Base-by-base conservation (phyloP, 2,888 invertebrate genomes). In the Seira sanloemensis region DNA sequence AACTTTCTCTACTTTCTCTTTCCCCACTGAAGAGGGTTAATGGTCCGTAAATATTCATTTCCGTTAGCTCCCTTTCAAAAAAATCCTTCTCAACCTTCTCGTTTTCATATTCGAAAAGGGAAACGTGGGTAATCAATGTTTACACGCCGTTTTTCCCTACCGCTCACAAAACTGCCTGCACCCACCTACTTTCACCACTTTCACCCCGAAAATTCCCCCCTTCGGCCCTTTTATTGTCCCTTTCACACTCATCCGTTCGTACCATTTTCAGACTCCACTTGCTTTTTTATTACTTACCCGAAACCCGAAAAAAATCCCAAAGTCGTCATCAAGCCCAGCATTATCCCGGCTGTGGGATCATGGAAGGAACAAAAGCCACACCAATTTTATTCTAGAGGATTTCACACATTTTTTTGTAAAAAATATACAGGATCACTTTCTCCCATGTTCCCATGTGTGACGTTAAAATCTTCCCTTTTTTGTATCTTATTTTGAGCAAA, bases 161-260 rank as follows among this genome's bases (percentile, higher is more conserved):
- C 50, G 50, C 50, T 50, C 50, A 50, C 50, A n/a, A n/a, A n/a
- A n/a, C n/a, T n/a, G n/a, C n/a, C n/a, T 50, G 50, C 50, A 7
- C 50, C 16, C n/a, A n/a, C n/a, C n/a, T n/a, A 50, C 50, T 50
- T 50, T 12, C 50, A 7, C 50, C 16, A 18, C 50, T 50, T 50
- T n/a, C n/a, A n/a, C n/a, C 50, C 50, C n/a, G n/a, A n/a, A n/a
- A n/a, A n/a, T 50, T 18, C 50, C 16, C 50, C 50, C 16, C 12
- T 50, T 50, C 50, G 16, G 50, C 12, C 37, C 50, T 12, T 50
- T 50, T 50, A 50, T 50, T 2, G 50, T 7, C 50, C 16, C n/a
- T 50, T 50, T 50, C 50, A 50, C 50, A 50, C 50, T 50, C 50
- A 50, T 50, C 50, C 50, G n/a, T 50, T n/a, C n/a, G n/a, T n/a